Evolutionary conservation across 2,113 vertebrate species (phyloP).

Genomic region (Calonectris borealis): DNA sequence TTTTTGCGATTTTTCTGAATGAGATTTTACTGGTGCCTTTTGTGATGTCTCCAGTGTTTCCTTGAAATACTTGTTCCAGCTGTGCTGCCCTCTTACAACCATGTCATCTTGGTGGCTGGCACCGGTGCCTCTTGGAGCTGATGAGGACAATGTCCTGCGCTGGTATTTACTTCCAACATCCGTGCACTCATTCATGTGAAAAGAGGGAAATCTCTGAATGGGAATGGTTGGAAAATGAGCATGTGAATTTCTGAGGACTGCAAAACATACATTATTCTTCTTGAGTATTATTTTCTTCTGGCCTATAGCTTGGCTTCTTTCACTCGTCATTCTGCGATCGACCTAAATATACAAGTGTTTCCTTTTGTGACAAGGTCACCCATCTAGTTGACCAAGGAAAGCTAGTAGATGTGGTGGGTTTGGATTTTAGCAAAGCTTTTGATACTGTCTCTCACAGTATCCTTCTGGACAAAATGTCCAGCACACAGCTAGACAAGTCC

Average conservation of each 20-base stretch:
- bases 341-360: background rate
- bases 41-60: background rate
- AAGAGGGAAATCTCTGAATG: background rate
- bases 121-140: background rate
- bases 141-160: background rate
- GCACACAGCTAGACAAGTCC: background rate
- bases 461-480: background rate
- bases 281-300: background rate
- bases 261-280: background rate
- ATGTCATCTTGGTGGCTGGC: background rate
- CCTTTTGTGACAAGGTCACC: background rate
- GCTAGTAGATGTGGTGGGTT: background rate
- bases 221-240: background rate
- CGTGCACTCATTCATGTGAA: background rate
- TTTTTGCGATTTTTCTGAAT: background rate
- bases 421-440: background rate
- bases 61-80: background rate
- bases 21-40: background rate
- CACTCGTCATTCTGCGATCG: accelerated
- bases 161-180: background rate
- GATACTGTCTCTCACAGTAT: background rate
- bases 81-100: background rate
- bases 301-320: background rate
- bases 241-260: background rate
- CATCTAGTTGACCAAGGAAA: background rate